phyloP scores from a whole-genome alignment of 2,888 invertebrate genomes.

The Apotomis capreana region DNA sequence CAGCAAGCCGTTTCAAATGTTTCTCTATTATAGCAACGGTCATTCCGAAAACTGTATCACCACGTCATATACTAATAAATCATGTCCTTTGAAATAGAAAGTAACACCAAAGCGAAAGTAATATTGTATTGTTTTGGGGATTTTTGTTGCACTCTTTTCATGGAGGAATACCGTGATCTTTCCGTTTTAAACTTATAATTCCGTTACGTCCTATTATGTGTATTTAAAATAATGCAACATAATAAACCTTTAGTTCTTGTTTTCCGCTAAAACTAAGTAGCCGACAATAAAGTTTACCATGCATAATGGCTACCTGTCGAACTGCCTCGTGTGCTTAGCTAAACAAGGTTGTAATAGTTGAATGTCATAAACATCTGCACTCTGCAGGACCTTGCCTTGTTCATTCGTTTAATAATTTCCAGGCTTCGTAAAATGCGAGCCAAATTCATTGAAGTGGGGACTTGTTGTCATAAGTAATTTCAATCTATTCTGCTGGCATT shows the following conservation, averaged over 20 bases:
- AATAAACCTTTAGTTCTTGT: slow-evolving; percentile 10
- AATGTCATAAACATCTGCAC: too few species aligned
- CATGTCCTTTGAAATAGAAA: slow-evolving; percentile 57
- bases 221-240: neutral
- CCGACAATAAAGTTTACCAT: slow-evolving; percentile 7
- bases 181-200: slow-evolving; percentile 31
- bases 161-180: slow-evolving; percentile 44
- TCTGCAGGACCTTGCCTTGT: too few species aligned
- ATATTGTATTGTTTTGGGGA: slow-evolving; percentile 46
- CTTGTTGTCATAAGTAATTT: too few species aligned
- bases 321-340: neutral
- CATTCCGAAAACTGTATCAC: slow-evolving; percentile 21
- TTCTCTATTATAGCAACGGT: slow-evolving; percentile 11
- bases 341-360: neutral
- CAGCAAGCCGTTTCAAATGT: slow-evolving; percentile 1
- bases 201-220: slow-evolving; percentile 25
- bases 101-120: slow-evolving; percentile 60
- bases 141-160: slow-evolving; percentile 28
- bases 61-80: slow-evolving; percentile 49
- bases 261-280: slow-evolving; percentile 1
- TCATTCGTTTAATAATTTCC: too few species aligned
- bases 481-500: too few species aligned
- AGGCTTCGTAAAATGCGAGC: too few species aligned
- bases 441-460: too few species aligned
- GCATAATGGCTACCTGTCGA: neutral